Percentiles rank a stretch among this genome's conserved stretches.
These are phyloP conservation scores for Channallabes apus DNA, from an alignment of 2,797 vertebrate species.

Conservation along the genomic window DNA sequence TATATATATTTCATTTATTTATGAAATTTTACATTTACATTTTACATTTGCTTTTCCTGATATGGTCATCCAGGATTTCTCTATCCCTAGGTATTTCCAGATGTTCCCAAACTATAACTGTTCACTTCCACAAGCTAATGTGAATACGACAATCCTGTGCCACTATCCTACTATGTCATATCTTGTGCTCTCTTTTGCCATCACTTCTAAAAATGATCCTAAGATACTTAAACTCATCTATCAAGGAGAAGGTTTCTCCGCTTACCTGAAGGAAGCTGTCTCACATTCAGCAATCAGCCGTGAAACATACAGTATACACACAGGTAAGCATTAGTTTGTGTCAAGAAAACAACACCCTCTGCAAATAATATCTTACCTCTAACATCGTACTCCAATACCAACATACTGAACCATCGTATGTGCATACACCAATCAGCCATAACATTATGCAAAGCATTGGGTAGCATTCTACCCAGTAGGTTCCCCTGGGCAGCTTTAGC, in stretches of 20 bases:
- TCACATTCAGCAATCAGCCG: background rate
- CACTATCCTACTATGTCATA: background rate
- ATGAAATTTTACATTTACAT: too few species aligned
- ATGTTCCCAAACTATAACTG: background rate
- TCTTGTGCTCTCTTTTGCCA: background rate
- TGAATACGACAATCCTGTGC: background rate
- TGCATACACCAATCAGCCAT: too few species aligned
- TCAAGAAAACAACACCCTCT: background rate
- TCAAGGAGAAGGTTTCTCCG: background rate
- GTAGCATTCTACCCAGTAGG: too few species aligned
- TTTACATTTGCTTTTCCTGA: background rate
- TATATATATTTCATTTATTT: background rate
- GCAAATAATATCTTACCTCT: background rate
- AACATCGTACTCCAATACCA: background rate
- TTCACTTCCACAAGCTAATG: background rate
- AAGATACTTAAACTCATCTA: background rate
- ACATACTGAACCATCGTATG: too few species aligned
- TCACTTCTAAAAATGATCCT: background rate
- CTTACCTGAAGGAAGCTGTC: background rate
- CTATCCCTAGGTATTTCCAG: background rate
- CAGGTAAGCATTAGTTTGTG: background rate
- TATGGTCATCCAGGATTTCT: background rate
- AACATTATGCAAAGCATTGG: too few species aligned
- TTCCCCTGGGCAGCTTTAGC: too few species aligned
- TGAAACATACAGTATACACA: background rate